Evolutionary conservation across 1,140 invertebrate genomes (phyloP), one percentile per base, ranked within the genome.

Genomic region (Mya arenaria): DNA sequence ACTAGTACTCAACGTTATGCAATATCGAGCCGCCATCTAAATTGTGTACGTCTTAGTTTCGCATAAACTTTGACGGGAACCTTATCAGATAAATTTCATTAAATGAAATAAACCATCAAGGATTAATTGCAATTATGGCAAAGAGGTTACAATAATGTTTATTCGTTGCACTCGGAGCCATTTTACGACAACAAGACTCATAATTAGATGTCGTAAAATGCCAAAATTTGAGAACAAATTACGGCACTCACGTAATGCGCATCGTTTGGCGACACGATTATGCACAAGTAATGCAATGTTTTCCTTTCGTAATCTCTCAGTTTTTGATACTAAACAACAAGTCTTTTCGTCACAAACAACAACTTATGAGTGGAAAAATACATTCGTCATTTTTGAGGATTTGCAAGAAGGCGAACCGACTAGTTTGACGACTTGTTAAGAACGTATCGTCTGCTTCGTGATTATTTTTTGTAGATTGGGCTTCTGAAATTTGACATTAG

Each of bases 1-100:
- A 66, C 74, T 55, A 44, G 34, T 77, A 77, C 74, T 77, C 74
- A 65, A 77, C 48, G 69, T 69, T 65, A 48, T 25, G 75, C 25
- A 69, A 68, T 79, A 52, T 30, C 10, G 48, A 52, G 75, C 75
- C 75, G 75, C 75, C 75, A 79, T 79, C 75, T 79, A 68, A 79
- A 79, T 79, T 66, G 39, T 55, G 39, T 32, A 36, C 65, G 75
- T 48, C 65, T 79, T 56, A 79, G 39, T 56, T 79, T 58, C 63
- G 39, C 75, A 79, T 79, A 79, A 66, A 79, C 75, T 79, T 69
- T 66, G 75, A 56, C 75, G 75, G 75, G 34, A 30, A 60, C 23
- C 23, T 79, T 79, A 79, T 79, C 75, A 25, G 75, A 79, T 79
- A 79, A 79, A 68, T 68, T 68, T 79, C 75, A 79, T 79, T 56